Evolutionary conservation across 2,113 vertebrate species (phyloP).

Genomic region (Sapayoa aenigma): DNA sequence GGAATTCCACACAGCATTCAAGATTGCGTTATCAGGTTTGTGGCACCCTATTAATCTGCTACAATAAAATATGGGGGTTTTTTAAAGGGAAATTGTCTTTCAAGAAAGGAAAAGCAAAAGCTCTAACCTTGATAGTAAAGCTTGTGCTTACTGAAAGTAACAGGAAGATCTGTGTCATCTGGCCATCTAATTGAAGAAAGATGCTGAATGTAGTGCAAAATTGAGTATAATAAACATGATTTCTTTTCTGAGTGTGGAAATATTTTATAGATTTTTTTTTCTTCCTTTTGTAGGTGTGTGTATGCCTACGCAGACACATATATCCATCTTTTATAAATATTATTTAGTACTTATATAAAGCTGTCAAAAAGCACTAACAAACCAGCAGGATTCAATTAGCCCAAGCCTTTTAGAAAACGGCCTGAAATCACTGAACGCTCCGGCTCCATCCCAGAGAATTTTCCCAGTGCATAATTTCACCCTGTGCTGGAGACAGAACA

Average conservation of each 20-base stretch:
- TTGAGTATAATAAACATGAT: conserved; percentile 1
- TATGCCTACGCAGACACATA: neutral
- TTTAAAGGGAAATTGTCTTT: conserved; percentile 45
- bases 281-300: conserved; percentile 40
- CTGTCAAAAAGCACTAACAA: conserved; percentile 56
- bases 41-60: conserved; percentile 50
- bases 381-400: conserved; percentile 67
- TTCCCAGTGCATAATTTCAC: conserved; percentile 72
- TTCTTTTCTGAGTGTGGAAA: conserved; percentile 55
- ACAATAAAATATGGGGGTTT: conserved; percentile 20
- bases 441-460: conserved; percentile 49
- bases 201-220: conserved; percentile 42
- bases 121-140: conserved; percentile 23
- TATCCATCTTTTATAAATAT: conserved; percentile 54
- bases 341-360: conserved; percentile 58
- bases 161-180: conserved; percentile 41
- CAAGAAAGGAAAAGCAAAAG: conserved; percentile 49
- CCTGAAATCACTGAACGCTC: conserved; percentile 49
- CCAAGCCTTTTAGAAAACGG: conserved; percentile 25
- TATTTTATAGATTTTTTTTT: conserved; percentile 31
- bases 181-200: conserved; percentile 64
- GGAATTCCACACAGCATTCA: conserved; percentile 51
- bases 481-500: conserved; percentile 67
- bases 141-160: conserved; percentile 54
- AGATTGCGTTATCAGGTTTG: conserved; percentile 30